A percentile compares a stretch with the other conserved stretches of the same genome.
Evolutionary conservation across 2,113 vertebrate genomes (phyloP).

Genomic region (Peromyscus maniculatus): DNA sequence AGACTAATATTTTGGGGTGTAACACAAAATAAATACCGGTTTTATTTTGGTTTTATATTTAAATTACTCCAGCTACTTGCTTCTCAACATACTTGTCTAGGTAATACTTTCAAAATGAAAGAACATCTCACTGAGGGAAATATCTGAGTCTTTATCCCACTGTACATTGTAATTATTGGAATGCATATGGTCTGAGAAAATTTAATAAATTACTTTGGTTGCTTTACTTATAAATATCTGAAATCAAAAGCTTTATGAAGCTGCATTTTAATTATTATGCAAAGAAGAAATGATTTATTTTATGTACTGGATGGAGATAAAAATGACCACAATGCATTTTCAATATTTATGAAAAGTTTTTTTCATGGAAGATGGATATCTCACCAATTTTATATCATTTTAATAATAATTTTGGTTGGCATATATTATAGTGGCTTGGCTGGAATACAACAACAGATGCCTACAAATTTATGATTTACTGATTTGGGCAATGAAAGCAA

Average conservation of each 20-base stretch:
- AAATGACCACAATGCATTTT: slow-evolving; percentile 79
- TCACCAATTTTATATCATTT: slow-evolving; percentile 64
- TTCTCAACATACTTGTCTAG: slow-evolving; percentile 41
- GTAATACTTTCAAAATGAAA: slow-evolving; percentile 43
- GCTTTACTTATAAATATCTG: slow-evolving; percentile 72
- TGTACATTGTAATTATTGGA: slow-evolving; percentile 72
- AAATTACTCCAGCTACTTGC: slow-evolving; percentile 65
- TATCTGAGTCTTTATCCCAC: slow-evolving; percentile 55
- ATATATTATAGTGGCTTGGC: background rate
- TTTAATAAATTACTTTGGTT: slow-evolving; percentile 65
- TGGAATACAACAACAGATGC: slow-evolving; percentile 49
- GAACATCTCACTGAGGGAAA: slow-evolving; percentile 45
- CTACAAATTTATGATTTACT: slow-evolving; percentile 13
- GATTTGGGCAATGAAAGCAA: slow-evolving; percentile 36
- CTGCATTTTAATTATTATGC: slow-evolving; percentile 72
- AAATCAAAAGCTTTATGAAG: slow-evolving; percentile 76
- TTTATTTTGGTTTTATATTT: slow-evolving; percentile 68
- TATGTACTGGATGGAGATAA: slow-evolving; percentile 74
- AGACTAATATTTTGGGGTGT: background rate
- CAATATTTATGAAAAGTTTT: slow-evolving; percentile 81
- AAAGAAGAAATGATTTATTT: slow-evolving; percentile 79
- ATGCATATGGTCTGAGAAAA: slow-evolving; percentile 55
- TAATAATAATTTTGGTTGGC: slow-evolving; percentile 67
- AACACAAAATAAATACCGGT: background rate
- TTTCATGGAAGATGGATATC: slow-evolving; percentile 75